phyloP scores from a whole-genome alignment of 92 coral and sea anemone species.

The Phymanthus crucifer region DNA sequence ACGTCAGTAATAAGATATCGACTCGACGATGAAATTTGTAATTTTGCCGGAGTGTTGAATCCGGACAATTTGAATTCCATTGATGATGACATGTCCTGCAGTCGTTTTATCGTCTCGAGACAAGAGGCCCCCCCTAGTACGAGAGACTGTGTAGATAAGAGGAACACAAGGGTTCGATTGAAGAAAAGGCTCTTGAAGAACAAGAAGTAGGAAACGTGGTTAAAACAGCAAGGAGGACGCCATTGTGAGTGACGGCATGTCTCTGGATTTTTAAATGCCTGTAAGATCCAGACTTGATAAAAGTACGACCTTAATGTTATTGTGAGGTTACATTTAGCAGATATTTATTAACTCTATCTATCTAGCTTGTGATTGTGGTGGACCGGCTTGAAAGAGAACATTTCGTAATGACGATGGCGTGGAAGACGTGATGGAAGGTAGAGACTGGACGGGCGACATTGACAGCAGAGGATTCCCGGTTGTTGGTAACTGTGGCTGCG shows the following conservation, averaged over 20 bases:
- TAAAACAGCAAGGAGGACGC: no score
- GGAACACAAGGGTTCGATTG: no score
- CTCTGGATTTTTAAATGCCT: no score
- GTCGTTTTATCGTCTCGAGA: not conserved
- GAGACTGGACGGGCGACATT: conserved; percentile 64
- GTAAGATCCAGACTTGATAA: no score
- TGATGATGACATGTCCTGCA: not conserved
- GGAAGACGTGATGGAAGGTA: conserved; percentile 71
- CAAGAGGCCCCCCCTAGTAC: no score
- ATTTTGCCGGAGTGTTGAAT: not conserved
- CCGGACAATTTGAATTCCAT: not conserved
- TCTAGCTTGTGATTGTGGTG: conserved; percentile 20
- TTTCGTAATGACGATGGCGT: conserved; percentile 53
- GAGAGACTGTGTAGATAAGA: no score
- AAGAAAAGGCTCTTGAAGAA: no score
- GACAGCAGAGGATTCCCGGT: conserved; percentile 79
- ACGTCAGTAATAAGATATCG: not conserved
- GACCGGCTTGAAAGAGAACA: conserved; percentile 44
- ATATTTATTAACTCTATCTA: not conserved
- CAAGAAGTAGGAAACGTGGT: no score
- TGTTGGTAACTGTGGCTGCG: conserved; percentile 26
- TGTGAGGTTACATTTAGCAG: not conserved
- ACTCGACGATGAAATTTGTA: not conserved
- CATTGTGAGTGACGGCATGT: no score
- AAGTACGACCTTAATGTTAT: not conserved